Conservation (phyloP, 2,797 vertebrate genomes). For the Galagoides demidoff region DNA sequence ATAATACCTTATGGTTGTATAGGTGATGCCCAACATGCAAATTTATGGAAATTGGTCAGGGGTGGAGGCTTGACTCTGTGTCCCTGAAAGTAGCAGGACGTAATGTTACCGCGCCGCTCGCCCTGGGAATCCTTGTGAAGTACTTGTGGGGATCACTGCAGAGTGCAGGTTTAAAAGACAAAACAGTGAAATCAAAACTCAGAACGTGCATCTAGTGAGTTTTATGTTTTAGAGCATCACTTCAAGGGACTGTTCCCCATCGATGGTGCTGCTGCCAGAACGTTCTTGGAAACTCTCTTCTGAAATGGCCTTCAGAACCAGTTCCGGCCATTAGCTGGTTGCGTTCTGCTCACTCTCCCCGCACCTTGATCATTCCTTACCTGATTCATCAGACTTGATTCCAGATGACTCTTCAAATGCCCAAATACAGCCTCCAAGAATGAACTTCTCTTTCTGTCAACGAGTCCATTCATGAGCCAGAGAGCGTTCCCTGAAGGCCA, state of each 20-base stretch:
- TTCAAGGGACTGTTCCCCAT: neutral
- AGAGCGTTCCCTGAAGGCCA: neutral
- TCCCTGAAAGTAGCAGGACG: neutral
- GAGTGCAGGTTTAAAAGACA: constrained; percentile 10
- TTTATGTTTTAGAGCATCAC: constrained; percentile 37
- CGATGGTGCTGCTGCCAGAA: neutral
- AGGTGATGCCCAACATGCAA: neutral
- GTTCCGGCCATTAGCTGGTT: neutral
- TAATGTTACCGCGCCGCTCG: neutral
- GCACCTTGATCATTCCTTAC: neutral
- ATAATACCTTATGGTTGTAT: neutral
- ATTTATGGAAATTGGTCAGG: neutral
- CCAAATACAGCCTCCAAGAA: neutral
- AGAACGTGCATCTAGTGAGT: neutral
- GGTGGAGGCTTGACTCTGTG: neutral
- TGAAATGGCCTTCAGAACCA: constrained; percentile 34
- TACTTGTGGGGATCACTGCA: neutral
- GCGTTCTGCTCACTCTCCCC: neutral
- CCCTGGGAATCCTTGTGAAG: neutral
- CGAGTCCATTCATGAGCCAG: neutral
- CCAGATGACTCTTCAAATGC: neutral
- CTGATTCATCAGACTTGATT: neutral
- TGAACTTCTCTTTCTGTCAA: neutral
- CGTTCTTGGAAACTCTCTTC: constrained; percentile 6
- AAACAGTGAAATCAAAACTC: neutral